Base-by-base conservation (phyloP, 2,888 invertebrate genomes). In the Linnaemya tessellans region DNA sequence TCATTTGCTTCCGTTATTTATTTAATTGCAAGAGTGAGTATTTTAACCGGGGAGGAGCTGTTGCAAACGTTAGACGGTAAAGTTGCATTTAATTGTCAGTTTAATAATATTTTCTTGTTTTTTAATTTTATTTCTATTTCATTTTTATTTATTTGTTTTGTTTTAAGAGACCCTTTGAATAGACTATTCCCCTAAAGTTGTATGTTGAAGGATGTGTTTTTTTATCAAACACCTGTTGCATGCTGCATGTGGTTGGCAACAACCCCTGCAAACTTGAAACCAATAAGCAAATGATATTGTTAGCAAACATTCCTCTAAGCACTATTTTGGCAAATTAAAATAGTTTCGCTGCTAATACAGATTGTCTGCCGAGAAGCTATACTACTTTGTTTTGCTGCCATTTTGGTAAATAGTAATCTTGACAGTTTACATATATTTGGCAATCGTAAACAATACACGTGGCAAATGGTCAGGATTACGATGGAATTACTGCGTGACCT, bases 1-100 rank as follows among this genome's bases (percentile, higher is more conserved):
- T 74, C 74, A 74, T 60, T 62, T 2, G 51, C 60, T 80, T 80
- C 80, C 80, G 71, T 73, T 80, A 49, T 22, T 54, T 22, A 54
- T 22, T 70, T 25, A 62, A 62, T 68, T 79, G 49, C 8, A 11
- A n/a, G 20, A 46, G 35, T 11, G 20, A 46, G 35, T 30, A 60
- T 58, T 11, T n/a, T 22, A 74, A 10, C 15, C 15, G 30, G 25
- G 20, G 20, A 56, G 30, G n/a, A 25, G 25, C 41, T 22, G 15
- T 41, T 11, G 4, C 0, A 67, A 30, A 3, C 30, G 11, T 15
- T 30, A 8, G 56, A 13, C 56, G 4, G 22, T 54, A 38, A 54
- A 54, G 68, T 54, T 70, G 15, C 41, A 22, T 54, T 68, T 68
- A 30, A 13, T 51, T 67, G n/a, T 64, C 22, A 10, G 54, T 13